phyloP scores from a whole-genome alignment of 2,888 invertebrate species.

The Diplazon laetatorius region DNA sequence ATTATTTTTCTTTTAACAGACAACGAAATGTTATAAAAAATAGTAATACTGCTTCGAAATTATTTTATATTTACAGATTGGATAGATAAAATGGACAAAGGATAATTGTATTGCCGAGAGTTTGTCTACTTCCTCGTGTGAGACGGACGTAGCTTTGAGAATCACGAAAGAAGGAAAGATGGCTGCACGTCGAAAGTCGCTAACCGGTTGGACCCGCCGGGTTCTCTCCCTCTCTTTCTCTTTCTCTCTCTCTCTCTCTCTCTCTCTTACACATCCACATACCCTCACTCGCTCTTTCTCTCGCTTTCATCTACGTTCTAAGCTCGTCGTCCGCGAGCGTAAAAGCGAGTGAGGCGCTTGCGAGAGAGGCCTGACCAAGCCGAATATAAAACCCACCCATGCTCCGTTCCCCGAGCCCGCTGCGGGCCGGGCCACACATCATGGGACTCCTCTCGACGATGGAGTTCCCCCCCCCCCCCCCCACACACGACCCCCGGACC shows the following conservation, averaged over 20 bases:
- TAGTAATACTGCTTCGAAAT: too few species aligned
- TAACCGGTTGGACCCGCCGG: conserved; percentile 78
- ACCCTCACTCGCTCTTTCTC: conserved; percentile 20
- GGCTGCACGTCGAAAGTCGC: conserved; percentile 79
- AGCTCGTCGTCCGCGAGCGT: conserved; percentile 64
- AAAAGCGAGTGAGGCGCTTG: conserved; percentile 58
- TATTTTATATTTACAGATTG: background rate
- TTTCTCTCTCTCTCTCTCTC: background rate
- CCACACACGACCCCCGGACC: background rate
- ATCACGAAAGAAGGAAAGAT: conserved; percentile 78
- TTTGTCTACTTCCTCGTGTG: conserved; percentile 34
- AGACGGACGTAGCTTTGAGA: conserved; percentile 71
- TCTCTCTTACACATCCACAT: too few species aligned
- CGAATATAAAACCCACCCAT: conserved; percentile 63
- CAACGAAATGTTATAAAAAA: too few species aligned
- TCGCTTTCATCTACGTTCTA: conserved; percentile 74
- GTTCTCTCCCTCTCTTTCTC: conserved; percentile 12
- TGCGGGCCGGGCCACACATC: conserved; percentile 20
- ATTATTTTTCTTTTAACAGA: background rate
- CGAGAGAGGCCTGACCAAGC: conserved; percentile 68
- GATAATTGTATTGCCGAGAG: background rate
- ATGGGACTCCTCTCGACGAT: conserved; percentile 27
- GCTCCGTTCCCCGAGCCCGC: conserved; percentile 15
- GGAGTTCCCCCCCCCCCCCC: background rate
- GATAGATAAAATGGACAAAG: background rate